These are phyloP conservation scores for Mactra quadrangularis DNA, from an alignment of 1,140 invertebrate genomes.

Conservation along the genomic window DNA sequence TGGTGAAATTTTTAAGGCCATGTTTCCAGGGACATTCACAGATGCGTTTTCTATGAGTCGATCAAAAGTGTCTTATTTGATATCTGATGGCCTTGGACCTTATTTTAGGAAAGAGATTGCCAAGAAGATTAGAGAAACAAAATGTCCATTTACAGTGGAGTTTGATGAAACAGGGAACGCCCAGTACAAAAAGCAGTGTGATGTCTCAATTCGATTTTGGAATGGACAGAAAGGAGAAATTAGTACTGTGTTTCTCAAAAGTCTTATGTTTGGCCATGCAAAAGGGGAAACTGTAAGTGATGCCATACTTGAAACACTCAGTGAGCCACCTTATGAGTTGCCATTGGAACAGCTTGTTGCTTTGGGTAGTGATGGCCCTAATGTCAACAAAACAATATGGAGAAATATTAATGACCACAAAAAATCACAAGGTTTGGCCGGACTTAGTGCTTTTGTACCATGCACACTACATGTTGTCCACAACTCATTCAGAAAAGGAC, in stretches of 20 bases:
- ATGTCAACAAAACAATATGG: constrained; percentile 40
- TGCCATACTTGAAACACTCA: constrained; percentile 8
- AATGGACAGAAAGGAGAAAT: constrained; percentile 29
- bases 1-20: constrained; percentile 9
- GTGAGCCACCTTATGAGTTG: neutral
- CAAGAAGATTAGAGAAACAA: neutral
- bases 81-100: constrained; percentile 23
- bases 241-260: constrained; percentile 6
- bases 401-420: constrained; percentile 12
- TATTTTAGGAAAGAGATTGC: constrained; percentile 4
- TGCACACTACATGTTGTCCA: constrained; percentile 37
- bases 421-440: constrained; percentile 2
- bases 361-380: constrained; percentile 21
- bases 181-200: constrained; percentile 25
- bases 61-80: constrained; percentile 17
- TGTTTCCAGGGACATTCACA: constrained; percentile 24
- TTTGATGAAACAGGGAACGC: constrained; percentile 37
- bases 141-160: constrained; percentile 6
- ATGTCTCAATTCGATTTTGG: constrained; percentile 20
- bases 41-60: constrained; percentile 30
- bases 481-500: constrained; percentile 15
- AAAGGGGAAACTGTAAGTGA: neutral
- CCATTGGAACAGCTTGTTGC: neutral
- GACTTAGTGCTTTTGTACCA: constrained; percentile 25
- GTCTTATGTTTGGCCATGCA: constrained; percentile 29